These are phyloP conservation scores for Anodontia alba DNA, from an alignment of 2,888 invertebrate genomes.

Conservation along the genomic window DNA sequence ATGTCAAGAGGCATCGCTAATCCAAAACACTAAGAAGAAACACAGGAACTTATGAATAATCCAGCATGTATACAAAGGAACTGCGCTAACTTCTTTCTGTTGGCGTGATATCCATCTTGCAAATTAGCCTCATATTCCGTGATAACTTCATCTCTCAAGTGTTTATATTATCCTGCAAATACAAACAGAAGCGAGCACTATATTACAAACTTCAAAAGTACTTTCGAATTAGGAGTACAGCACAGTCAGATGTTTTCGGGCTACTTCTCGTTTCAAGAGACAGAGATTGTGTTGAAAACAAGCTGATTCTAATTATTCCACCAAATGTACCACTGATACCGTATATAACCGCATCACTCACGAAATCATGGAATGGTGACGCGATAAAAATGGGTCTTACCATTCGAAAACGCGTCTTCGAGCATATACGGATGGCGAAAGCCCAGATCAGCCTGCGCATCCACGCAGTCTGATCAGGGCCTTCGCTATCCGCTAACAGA, in stretches of 20 bases:
- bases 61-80: slow-evolving; percentile 10
- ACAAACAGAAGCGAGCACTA: neutral
- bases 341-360: slow-evolving; percentile 11
- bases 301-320: slow-evolving; percentile 1
- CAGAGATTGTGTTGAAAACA: neutral
- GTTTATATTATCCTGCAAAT: slow-evolving; percentile 13
- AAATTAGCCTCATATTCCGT: slow-evolving; percentile 8
- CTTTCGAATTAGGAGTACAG: neutral
- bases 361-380: neutral
- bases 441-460: no score
- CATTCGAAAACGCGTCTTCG: no score
- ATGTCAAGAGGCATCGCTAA: neutral
- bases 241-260: neutral
- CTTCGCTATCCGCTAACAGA: no score
- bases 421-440: no score
- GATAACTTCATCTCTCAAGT: neutral
- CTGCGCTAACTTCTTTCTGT: neutral
- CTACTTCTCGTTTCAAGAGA: neutral
- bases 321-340: neutral
- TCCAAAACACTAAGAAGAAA: slow-evolving; percentile 1
- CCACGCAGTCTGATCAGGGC: no score
- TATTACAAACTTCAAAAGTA: slow-evolving; percentile 2
- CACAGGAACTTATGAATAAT: slow-evolving; percentile 12
- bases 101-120: neutral
- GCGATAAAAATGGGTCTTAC: no score